A percentile compares a stretch with the other conserved stretches of the same genome.
Evolutionary conservation across 2,888 invertebrate genomes (phyloP).

Genomic region (Ctenicera cuprea): DNA sequence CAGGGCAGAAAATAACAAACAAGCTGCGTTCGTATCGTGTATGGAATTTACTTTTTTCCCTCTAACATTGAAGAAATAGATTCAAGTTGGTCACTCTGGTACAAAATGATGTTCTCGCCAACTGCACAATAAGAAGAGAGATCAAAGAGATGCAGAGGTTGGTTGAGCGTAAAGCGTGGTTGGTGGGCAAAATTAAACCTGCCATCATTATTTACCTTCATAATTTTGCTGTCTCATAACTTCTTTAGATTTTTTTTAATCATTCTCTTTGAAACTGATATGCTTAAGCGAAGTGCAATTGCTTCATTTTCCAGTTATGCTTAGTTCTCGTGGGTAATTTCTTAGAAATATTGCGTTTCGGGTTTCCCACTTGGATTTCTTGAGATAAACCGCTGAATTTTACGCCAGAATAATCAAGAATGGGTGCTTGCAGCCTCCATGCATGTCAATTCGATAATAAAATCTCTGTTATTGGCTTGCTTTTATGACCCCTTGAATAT

Average conservation of each 20-base stretch:
- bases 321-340: background rate
- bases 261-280: constrained; percentile 33
- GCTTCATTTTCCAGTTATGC: constrained; percentile 1
- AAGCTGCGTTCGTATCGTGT: background rate
- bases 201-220: constrained; percentile 46
- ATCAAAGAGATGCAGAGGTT: constrained; percentile 18
- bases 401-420: too few relatives aligned
- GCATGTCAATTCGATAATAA: too few relatives aligned
- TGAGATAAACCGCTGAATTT: too few relatives aligned
- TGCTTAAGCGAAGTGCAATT: constrained; percentile 9
- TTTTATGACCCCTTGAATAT: too few relatives aligned
- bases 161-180: constrained; percentile 26
- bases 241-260: constrained; percentile 16
- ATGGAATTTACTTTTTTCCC: constrained; percentile 10
- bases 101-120: constrained; percentile 2
- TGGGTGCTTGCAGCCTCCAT: too few relatives aligned
- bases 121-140: constrained; percentile 18
- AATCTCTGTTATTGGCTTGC: too few relatives aligned
- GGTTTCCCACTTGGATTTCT: too few relatives aligned
- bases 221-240: constrained; percentile 44
- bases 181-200: constrained; percentile 49
- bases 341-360: too few relatives aligned
- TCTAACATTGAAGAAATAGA: constrained; percentile 8
- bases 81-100: constrained; percentile 15
- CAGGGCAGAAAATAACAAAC: constrained; percentile 37